These are phyloP conservation scores for Myotis yumanensis DNA, from an alignment of 2,113 vertebrate species.

Conservation along the genomic window DNA sequence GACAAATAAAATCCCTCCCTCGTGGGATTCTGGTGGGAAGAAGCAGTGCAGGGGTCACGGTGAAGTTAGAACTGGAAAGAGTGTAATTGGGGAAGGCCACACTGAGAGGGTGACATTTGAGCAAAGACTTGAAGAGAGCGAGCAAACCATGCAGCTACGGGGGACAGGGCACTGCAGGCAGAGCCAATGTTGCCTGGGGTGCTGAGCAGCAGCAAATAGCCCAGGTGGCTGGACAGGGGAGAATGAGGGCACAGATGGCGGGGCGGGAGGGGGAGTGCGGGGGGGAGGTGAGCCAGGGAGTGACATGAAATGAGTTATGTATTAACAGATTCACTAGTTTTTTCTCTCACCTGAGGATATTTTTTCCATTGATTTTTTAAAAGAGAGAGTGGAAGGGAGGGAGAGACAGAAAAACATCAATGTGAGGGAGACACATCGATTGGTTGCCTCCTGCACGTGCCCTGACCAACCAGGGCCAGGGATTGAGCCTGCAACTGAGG, in stretches of 20 bases:
- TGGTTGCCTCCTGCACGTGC: too few species aligned
- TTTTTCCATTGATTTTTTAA: too few species aligned
- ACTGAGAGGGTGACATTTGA: not conserved
- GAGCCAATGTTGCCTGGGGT: not conserved
- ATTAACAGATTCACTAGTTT: not conserved
- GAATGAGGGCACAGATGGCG: not conserved
- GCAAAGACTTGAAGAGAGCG: not conserved
- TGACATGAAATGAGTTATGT: not conserved
- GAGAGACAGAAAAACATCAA: too few species aligned
- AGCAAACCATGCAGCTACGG: fast-evolving
- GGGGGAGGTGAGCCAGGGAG: too few species aligned
- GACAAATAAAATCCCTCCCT: not conserved
- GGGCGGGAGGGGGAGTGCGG: not conserved
- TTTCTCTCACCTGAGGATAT: too few species aligned
- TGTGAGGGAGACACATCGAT: too few species aligned
- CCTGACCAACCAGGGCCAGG: too few species aligned
- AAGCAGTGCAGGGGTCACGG: too few species aligned
- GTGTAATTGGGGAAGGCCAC: not conserved
- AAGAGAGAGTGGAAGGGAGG: too few species aligned
- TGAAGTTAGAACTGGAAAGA: not conserved
- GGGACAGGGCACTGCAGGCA: too few species aligned
- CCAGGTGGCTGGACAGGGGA: not conserved
- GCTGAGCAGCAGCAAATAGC: not conserved
- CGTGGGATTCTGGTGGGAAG: not conserved
- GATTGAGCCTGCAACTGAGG: too few species aligned